phyloP scores from a whole-genome alignment of 2,888 invertebrate species.

The Lucinisca nassula region DNA sequence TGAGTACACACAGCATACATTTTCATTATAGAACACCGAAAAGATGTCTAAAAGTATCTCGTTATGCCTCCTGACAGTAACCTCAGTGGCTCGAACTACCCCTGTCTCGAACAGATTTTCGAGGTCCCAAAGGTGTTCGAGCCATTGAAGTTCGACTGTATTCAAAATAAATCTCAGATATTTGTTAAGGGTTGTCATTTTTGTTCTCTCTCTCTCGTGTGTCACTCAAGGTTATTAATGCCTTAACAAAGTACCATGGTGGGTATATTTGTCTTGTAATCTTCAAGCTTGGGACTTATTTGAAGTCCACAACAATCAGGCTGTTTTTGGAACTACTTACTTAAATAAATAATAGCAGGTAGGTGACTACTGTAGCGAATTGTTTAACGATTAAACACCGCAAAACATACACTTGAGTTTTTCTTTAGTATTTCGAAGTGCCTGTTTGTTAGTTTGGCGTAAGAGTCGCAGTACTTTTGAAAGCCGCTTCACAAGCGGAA shows the following conservation, averaged over 20 bases:
- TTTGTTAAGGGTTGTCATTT: too few relatives aligned
- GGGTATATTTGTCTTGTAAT: background rate
- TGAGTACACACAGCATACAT: too few relatives aligned
- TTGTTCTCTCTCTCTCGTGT: background rate
- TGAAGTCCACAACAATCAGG: background rate
- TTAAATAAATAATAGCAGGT: background rate
- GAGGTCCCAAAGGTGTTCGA: too few relatives aligned
- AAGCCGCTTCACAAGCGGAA: background rate
- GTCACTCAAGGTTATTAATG: background rate
- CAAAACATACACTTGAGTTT: background rate
- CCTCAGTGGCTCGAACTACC: too few relatives aligned
- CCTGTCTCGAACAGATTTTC: too few relatives aligned
- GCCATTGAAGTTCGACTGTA: too few relatives aligned
- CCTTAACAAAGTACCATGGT: background rate
- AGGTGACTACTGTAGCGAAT: background rate
- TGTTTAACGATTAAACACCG: background rate
- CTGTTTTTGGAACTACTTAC: constrained; percentile 6
- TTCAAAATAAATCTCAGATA: too few relatives aligned
- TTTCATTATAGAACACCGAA: too few relatives aligned
- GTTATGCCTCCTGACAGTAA: too few relatives aligned
- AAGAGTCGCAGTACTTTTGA: background rate
- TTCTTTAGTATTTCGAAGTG: background rate
- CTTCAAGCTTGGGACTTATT: background rate
- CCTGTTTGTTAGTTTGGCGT: background rate
- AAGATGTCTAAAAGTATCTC: too few relatives aligned